A percentile compares a stretch with the other conserved stretches of the same genome.
phyloP scores from a whole-genome alignment of 2,113 vertebrate species.

The Notiomystis cincta region DNA sequence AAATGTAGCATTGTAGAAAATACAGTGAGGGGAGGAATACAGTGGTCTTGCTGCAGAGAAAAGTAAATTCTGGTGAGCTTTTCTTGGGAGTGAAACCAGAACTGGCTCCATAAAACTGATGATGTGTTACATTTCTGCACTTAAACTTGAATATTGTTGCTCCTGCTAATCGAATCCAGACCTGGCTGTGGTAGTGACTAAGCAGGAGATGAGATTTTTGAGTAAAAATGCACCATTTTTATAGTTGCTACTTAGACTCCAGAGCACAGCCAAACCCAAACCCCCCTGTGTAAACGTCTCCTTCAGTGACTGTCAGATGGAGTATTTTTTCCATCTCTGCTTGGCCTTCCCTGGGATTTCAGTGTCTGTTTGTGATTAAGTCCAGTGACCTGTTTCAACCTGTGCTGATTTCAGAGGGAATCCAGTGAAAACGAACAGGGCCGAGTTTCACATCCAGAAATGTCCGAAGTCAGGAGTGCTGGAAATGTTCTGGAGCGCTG shows the following conservation, averaged over 20 bases:
- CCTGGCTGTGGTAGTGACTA: background rate
- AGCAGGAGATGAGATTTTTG: background rate
- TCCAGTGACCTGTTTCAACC: background rate
- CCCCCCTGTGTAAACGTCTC: background rate
- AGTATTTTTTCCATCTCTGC: background rate
- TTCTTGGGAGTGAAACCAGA: background rate
- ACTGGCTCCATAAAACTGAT: background rate
- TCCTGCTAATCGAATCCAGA: constrained; percentile 4
- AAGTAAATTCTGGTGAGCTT: background rate
- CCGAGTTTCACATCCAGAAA: background rate
- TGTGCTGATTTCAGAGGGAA: background rate
- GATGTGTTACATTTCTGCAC: background rate
- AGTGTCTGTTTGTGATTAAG: background rate
- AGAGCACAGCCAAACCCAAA: background rate
- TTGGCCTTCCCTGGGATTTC: background rate
- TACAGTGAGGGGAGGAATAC: background rate
- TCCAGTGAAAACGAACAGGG: background rate
- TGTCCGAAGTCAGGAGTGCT: background rate
- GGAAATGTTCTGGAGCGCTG: background rate
- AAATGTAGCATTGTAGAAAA: background rate
- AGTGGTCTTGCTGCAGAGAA: background rate
- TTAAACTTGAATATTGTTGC: background rate
- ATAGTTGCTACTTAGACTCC: background rate
- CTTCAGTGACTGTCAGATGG: background rate
- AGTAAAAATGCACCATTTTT: background rate